These are phyloP conservation scores for Halictus quadricinctus DNA, from an alignment of 2,888 invertebrate species.

Conservation along the genomic window DNA sequence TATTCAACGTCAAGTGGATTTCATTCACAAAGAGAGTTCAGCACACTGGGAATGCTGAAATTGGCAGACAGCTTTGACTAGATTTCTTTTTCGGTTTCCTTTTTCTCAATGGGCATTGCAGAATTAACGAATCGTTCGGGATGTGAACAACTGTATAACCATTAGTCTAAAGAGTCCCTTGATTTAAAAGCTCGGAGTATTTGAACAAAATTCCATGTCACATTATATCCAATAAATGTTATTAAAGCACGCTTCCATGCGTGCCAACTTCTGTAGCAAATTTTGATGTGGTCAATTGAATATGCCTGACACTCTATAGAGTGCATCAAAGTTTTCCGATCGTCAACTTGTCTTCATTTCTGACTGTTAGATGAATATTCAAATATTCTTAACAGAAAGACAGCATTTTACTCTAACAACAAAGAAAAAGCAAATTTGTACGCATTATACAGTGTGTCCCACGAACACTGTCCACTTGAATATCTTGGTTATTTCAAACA, in stretches of 20 bases:
- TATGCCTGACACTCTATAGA: too few species aligned
- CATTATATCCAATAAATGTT: not conserved
- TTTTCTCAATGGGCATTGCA: not conserved
- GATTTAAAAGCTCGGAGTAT: not conserved
- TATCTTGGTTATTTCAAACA: too few species aligned
- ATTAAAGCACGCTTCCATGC: not conserved
- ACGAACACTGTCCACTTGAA: too few species aligned
- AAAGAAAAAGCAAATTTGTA: too few species aligned
- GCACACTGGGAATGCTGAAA: conserved; percentile 36
- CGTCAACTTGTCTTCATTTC: too few species aligned
- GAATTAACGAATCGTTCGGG: not conserved
- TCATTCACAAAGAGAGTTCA: conserved; percentile 36
- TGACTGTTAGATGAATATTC: too few species aligned
- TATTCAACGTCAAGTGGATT: conserved; percentile 27
- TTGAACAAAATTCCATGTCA: not conserved
- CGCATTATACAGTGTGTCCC: too few species aligned
- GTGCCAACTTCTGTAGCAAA: too few species aligned
- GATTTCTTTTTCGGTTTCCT: conserved; percentile 24
- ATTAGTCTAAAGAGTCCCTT: not conserved
- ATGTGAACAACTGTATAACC: not conserved
- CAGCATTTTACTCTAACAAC: too few species aligned
- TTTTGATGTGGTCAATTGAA: too few species aligned
- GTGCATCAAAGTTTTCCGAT: too few species aligned
- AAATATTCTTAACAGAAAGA: too few species aligned
- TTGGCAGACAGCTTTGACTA: conserved; percentile 38